A percentile compares a stretch with the other conserved stretches of the same genome.
phyloP scores from a whole-genome alignment of 1,140 invertebrate species.

The Macrobrachium nipponense region DNA sequence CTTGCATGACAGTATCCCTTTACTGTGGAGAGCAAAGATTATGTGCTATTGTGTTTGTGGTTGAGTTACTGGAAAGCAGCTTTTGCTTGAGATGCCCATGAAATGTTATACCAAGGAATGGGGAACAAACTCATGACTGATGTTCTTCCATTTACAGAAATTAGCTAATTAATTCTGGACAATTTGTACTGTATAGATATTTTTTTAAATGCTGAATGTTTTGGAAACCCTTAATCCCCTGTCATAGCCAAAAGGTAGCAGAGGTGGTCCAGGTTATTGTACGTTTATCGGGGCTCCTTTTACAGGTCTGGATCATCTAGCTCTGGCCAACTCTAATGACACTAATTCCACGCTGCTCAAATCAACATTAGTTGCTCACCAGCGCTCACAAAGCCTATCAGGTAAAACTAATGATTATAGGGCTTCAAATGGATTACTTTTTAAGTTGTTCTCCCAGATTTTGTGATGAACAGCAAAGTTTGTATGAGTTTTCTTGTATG shows the following conservation, averaged over 20 bases:
- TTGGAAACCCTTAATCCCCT: too few species aligned
- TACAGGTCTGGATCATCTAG: slow-evolving; percentile 58
- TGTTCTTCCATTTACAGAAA: neutral
- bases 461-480: neutral
- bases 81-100: too few species aligned
- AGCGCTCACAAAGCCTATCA: slow-evolving; percentile 58
- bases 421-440: slow-evolving; percentile 22
- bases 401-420: slow-evolving; percentile 34
- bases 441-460: neutral
- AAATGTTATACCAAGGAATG: too few species aligned
- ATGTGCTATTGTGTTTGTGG: too few species aligned
- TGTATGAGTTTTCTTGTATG: too few species aligned
- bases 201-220: too few species aligned
- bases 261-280: neutral
- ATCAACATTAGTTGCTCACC: slow-evolving; percentile 55
- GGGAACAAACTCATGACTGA: too few species aligned
- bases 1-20: too few species aligned
- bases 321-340: slow-evolving; percentile 59
- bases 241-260: neutral
- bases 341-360: slow-evolving; percentile 57
- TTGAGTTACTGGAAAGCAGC: too few species aligned
- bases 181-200: too few species aligned
- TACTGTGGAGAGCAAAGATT: too few species aligned
- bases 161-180: neutral
- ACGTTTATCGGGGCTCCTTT: slow-evolving; percentile 36